phyloP scores from a whole-genome alignment of 2,888 invertebrate genomes.

The Amphiduros pacificus region DNA sequence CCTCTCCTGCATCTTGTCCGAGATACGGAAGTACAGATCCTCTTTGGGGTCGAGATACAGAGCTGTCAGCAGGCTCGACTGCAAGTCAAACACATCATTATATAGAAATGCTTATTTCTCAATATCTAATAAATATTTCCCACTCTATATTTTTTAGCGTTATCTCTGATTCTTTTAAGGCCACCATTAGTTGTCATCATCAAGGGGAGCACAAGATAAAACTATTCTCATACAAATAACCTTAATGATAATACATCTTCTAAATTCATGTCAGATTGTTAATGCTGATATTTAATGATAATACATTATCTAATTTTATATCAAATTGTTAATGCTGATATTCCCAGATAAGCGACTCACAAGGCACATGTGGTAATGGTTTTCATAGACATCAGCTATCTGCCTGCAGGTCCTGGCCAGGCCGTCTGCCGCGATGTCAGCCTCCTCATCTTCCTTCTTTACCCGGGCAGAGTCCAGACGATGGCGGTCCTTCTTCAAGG shows the following conservation, averaged over 20 bases:
- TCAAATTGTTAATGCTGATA: background rate
- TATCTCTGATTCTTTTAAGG: no score
- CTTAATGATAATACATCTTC: no score
- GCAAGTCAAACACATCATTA: no score
- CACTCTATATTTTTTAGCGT: no score
- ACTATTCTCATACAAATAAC: no score
- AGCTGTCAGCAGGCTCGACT: constrained; percentile 22
- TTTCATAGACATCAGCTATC: constrained; percentile 25
- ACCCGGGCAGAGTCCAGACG: constrained; percentile 24
- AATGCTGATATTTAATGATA: background rate
- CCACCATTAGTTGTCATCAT: no score
- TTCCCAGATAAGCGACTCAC: constrained; percentile 8
- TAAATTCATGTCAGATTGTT: no score
- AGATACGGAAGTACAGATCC: constrained; percentile 20
- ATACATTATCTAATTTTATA: background rate
- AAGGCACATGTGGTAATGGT: constrained; percentile 28
- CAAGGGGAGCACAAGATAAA: no score
- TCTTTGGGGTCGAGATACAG: constrained; percentile 31
- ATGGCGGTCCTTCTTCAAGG: constrained; percentile 26
- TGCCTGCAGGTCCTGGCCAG: constrained; percentile 25
- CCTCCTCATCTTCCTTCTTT: constrained; percentile 16
- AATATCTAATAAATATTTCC: no score
- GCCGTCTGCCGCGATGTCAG: constrained; percentile 20
- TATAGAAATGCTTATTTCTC: no score
- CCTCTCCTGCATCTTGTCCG: constrained; percentile 9